Evolutionary conservation across 2,888 invertebrate genomes (phyloP), one percentile per base, ranked within the genome.

Genomic region (Erebia aethiops): DNA sequence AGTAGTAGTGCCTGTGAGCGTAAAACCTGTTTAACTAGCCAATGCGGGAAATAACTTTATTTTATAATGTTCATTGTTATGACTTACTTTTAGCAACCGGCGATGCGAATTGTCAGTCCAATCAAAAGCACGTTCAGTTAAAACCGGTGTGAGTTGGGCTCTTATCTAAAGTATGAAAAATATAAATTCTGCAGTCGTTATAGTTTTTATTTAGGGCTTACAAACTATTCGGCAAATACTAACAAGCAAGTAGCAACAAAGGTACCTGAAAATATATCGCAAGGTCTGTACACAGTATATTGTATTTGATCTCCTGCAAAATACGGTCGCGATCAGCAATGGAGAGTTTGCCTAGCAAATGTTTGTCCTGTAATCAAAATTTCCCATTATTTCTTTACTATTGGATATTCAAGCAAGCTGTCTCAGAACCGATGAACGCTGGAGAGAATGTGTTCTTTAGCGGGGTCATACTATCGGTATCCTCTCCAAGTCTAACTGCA

Each of bases 231-330:
- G 10, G 16, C 10, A 18, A 18, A 2, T 18, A 54, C n/a, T n/a
- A n/a, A n/a, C 18, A 7, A 35, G 7, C 35, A 35, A 35, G 7
- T 35, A 35, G 35, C 35, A 11, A 46, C n/a, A 16, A 26, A 26
- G 43, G 10, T 69, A 78, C 78, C 72, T 79, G 78, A 72, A 79
- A 78, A 51, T 79, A 77, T n/a, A 78, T 65, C 9, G 79, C 78
- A 9, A 79, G 71, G 60, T 82, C 91, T 0, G 95, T 95, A 73
- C 95, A 94, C 57, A 95, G 82, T 70, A 95, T 95, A 67, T 93
- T 87, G 79, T 94, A 94, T 76, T 94, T 93, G 54, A 95, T 93
- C 84, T 95, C 94, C 18, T 87, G 85, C 77, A 92, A 77, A 10
- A 95, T 87, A 7, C 85, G 82, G 26, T 88, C 83, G 60, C 88